Evolutionary conservation across 2,797 vertebrate species (phyloP), one percentile per base, ranked within the genome.

Genomic region (Ctenosaura bakeri): DNA sequence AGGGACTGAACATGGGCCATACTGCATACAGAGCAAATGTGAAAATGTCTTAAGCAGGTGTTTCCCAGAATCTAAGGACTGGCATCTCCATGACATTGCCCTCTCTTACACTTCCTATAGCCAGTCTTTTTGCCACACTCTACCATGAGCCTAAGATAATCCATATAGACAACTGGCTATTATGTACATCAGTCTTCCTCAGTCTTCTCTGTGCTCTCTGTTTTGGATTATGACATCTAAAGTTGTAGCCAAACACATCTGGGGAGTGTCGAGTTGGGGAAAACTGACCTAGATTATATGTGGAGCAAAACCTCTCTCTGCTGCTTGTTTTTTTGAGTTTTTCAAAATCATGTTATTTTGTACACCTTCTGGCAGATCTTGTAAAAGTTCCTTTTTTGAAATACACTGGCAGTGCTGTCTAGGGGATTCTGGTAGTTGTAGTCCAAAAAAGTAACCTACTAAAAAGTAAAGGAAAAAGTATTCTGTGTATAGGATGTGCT

Each of bases 51-150:
- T 26, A 32, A 83, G n/a, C 20, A 76, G 22, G 10, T 56, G 16
- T 50, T 13, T 46, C 24, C 74, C 26, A 32, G 9, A 77, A 46
- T 12, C 0, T 9, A 82, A 64, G 0, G 46, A 59, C n/a, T 35
- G 59, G 85, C 24, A 12, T 13, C 0, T 4, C 32, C 2, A 6
- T 6, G 52, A 87, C 52, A 79, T 10, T 52, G 13, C 35, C 26
- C 14, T n/a, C 62, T 82, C 69, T 46, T 35, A 29, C 13, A 16
- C 50, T 81, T 54, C 64, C 26, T 7, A 76, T 46, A 20, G 0
- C 0, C 6, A 26, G 8, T 62, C 62, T 8, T 69, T 22, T 50
- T 6, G 3, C 16, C 7, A 26, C n/a, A 16, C 0, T 29, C 32
- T 14, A 73, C 32, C 32, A 87, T 22, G 56, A 62, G 38, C 56